phyloP scores from a whole-genome alignment of 2,888 invertebrate genomes.

The Mimachlamys varia region DNA sequence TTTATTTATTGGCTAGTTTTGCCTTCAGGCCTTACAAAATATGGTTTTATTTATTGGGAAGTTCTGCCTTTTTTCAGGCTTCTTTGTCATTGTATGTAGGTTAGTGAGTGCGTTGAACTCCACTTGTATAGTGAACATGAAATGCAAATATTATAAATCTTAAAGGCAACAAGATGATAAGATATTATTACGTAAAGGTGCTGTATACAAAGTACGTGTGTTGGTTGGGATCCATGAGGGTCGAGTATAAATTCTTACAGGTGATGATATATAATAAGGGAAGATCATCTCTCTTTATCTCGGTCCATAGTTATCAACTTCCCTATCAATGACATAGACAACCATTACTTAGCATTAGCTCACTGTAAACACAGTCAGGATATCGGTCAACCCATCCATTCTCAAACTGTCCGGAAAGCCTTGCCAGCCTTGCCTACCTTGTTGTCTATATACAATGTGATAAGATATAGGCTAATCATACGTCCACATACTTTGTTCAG shows the following conservation, averaged over 20 bases:
- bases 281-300: background rate
- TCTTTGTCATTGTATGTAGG: no score
- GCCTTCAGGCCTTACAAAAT: no score
- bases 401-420: background rate
- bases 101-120: no score
- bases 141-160: no score
- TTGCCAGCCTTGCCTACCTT: background rate
- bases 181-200: no score
- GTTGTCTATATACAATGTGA: conserved; percentile 25
- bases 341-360: background rate
- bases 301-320: background rate
- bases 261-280: background rate
- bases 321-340: background rate
- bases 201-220: background rate
- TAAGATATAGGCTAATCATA: conserved; percentile 26
- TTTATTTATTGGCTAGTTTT: no score
- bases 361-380: background rate
- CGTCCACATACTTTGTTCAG: background rate
- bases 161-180: no score
- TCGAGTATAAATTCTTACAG: no score
- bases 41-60: no score
- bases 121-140: no score
- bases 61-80: no score
- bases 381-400: background rate
- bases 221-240: background rate